Evolutionary conservation across 1,140 invertebrate genomes (phyloP), one percentile per base, ranked within the genome.

Genomic region (Drosophila triauraria): DNA sequence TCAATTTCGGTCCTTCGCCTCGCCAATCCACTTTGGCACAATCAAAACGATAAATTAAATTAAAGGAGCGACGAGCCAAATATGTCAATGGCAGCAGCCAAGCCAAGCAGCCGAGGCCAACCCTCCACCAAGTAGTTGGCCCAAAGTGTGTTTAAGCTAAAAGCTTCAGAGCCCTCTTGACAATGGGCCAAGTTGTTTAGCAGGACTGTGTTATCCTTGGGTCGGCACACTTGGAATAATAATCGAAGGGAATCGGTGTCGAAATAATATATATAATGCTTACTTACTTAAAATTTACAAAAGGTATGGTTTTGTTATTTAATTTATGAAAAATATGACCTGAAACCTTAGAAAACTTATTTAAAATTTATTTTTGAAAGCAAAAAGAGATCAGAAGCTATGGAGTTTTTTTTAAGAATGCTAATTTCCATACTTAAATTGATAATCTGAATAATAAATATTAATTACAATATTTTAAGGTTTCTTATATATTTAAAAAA

Each of bases 81-180:
- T 20, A 61, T 54, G 62, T 58, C 75, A 76, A 54, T 53, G 38
- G 40, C 51, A 59, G 53, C 15, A 54, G 50, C n/a, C 53, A 17
- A 27, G 27, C 27, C 27, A 6, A 35, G 32, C 32, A 10, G 32
- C 32, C 9, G 32, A 10, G 32, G 32, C n/a, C 47, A 17, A 27
- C 40, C 40, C 57, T 5, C 40, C 58, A 17, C 25, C 74, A 76
- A 84, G 85, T 90, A 90, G 85, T 90, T 90, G 84, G 85, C 81
- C 84, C 75, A 77, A 90, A 90, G 85, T 90, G 85, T 90, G 88
- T 90, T 90, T 90, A 90, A 90, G 85, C 85, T 90, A 90, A 90
- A 90, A 90, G 85, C 85, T 82, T 85, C 78, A 77, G 69, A 85
- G 63, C 67, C 64, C 70, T 75, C 81, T 85, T 85, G 84, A 88